Evolutionary conservation across 1,140 invertebrate genomes (phyloP), one percentile per base, ranked within the genome.

Genomic region (Leptinotarsa defecta): DNA sequence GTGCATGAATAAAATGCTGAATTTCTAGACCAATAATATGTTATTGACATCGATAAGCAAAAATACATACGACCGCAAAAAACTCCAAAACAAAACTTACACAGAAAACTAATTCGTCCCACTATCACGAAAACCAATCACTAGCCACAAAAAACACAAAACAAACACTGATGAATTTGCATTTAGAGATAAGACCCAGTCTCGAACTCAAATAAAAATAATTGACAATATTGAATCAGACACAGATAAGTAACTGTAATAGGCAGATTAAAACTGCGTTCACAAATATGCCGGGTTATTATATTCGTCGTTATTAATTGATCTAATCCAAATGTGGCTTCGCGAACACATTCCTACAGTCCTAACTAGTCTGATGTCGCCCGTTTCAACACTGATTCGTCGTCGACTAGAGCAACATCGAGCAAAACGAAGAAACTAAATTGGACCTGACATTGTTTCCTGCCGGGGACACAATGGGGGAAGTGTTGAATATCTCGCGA

Each of bases 401-500:
- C 67, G 67, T 19, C 67, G 67, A 27, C 67, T 68, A 43, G 67
- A 19, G 13, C 67, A 68, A 68, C 24, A 68, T 19, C 43, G 34
- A 34, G 43, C 34, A 43, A 17, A 68, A 34, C 67, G 52, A 68
- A 68, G 67, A 68, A 48, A 68, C 43, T 68, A 15, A 68, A 68
- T 68, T 68, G 67, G n/a, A 68, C 43, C 43, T 68, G 67, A 68
- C 43, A 68, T 57, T 43, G 67, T 19, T 68, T 68, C 67, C 67
- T 68, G 67, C 67, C 43, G 67, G 67, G 67, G 67, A 68, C 24
- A 68, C 67, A 68, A 48, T 68, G 67, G 67, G 67, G 34, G 67
- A 19, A 67, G 64, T 67, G 64, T 24, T 67, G 27, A 22, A 24
- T 22, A 24, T 67, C 1, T 67, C 20, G 15, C 27, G 64, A 34